Conservation (phyloP, 2,113 vertebrate genomes). For the Tichodroma muraria region DNA sequence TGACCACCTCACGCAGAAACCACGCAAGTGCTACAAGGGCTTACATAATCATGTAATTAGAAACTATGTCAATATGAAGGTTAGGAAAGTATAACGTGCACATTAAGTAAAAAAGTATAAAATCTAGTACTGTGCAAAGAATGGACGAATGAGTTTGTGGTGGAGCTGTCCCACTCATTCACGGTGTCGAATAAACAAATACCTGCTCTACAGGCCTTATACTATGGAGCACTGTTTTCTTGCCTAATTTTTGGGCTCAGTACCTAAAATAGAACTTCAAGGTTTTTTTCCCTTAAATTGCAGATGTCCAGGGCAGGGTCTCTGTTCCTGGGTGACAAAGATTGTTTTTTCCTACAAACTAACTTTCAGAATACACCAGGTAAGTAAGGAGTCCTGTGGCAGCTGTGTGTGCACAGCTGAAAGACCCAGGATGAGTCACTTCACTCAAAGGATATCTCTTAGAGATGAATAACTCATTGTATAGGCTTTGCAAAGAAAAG, state of each 20-base stretch:
- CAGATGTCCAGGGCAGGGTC: background rate
- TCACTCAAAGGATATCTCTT: background rate
- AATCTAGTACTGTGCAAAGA: background rate
- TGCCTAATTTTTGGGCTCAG: background rate
- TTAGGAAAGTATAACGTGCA: background rate
- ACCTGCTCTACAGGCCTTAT: background rate
- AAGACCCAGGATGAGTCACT: background rate
- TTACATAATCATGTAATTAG: background rate
- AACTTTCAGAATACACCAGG: background rate
- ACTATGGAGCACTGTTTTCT: background rate
- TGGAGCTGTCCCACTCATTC: background rate
- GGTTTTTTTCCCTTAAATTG: background rate
- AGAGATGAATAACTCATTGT: background rate
- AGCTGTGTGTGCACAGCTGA: background rate
- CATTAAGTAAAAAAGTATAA: background rate
- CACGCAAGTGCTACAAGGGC: background rate
- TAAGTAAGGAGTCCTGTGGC: background rate
- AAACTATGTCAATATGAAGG: background rate
- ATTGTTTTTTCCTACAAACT: background rate
- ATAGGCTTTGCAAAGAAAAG: background rate
- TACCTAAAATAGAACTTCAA: background rate
- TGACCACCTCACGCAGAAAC: background rate
- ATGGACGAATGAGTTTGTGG: background rate
- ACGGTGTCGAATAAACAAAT: background rate
- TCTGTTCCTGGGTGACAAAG: background rate